Base-by-base conservation (phyloP, 2,797 vertebrate genomes). In the Rhinogobio ventralis region DNA sequence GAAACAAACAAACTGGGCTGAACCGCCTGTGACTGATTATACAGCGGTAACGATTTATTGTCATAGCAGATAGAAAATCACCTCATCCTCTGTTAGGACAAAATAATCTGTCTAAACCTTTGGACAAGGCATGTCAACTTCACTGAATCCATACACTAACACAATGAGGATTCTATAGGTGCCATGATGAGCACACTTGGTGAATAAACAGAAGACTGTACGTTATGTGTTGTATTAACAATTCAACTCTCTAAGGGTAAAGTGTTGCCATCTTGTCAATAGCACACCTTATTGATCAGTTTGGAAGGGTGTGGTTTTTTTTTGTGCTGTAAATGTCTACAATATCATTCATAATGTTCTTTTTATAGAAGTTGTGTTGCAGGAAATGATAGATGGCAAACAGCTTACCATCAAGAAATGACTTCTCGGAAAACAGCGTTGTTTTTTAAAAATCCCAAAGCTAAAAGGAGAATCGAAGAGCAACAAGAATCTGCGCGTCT, bases 401-500 rank as follows among this genome's bases (percentile, higher is more conserved):
- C 60, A 28, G 46, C 9, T 74, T 57, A 60, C 25, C 11, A 74
- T 67, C 74, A 76, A 79, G 39, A 69, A 68, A 72, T 36, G 2
- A 33, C 45, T 86, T 76, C 82, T 68, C 45, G 53, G 60, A 86
- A 87, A 86, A 84, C 20, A 14, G 19, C 1, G 14, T 57, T 75
- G 67, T 66, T 86, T 82, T 28, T 64, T n/a, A 4, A 5, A 60
- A 53, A 79, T 72, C 72, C 66, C 53, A 55, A 77, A 81, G 80
- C 80, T 81, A 72, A 87, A 88, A 81, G 39, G 33, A 49, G 75
- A 49, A 39, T 82, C 62, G 36, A 39, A 68, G 66, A 77, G 73
- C 73, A 83, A 86, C 17, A 19, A 86, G 33, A 81, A 76, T 68
- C 55, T 13, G 19, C 68, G 39, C 2, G 3, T 39, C 64, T 84